Base-by-base conservation (phyloP, 2,113 vertebrate genomes). In the Psophia crepitans region DNA sequence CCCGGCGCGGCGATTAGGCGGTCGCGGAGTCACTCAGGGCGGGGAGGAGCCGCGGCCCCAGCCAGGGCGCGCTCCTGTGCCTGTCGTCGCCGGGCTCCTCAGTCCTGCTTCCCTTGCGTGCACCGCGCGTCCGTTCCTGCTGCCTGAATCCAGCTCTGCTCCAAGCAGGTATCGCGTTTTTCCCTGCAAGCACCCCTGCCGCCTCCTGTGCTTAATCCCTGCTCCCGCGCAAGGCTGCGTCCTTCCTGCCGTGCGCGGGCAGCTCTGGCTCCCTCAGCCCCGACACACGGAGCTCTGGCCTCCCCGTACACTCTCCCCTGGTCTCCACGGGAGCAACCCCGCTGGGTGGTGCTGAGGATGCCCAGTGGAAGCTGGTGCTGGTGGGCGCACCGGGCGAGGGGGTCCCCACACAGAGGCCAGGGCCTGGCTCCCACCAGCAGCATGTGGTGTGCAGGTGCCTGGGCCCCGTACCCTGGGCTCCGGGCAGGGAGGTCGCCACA, bases 201-300 rank as follows among this genome's bases (percentile, higher is more conserved):
- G 14, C 7, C 86, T 33, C 28, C 56, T 4, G 26, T 5, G 68
- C 41, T 30, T 3, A 8, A 4, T 37, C 71, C 39, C 39, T 53
- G 24, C 32, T 63, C 19, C 63, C 19, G 0, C 0, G 19, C 32
- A 1, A 6, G 48, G 2, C 39, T 1, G 9, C 46, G 21, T 73
- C 65, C 64, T 51, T 41, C 32, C 44, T 78, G 33, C 78, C 44
- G 0, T 4, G 28, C 51, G 1, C 9, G 15, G n/a, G 57, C 86
- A 61, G 58, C 64, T 14, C 35, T 5, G 64, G 28, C 74, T 65
- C 32, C 28, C 32, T 33, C 54, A 41, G 68, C 35, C 49, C 64
- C 39, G 73, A 60, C 28, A 22, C n/a, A 2, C n/a, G 28, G 13
- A 51, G 22, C 48, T 64, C 35, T 20, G 74, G 27, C 39, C 21